Evolutionary conservation across 2,888 invertebrate genomes (phyloP), one percentile per base, ranked within the genome.

Genomic region (Nycteola revayana): DNA sequence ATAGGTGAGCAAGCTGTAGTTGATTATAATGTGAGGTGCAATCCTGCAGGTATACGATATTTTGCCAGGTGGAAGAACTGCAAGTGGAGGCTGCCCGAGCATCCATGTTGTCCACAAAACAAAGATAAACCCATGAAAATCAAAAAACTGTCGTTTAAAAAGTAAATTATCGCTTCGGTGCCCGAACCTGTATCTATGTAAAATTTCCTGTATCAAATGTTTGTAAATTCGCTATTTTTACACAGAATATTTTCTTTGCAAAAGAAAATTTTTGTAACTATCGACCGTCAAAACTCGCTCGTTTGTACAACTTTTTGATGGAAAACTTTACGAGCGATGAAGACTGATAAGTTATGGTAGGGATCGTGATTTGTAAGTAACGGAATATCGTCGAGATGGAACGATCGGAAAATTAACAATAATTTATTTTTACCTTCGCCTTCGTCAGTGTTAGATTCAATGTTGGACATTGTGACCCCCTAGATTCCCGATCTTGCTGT

Each of bases 11-110:
- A 73, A 77, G 77, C 80, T 74, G 86, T 87, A 88, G 87, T 75
- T 84, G 74, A 88, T 85, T 86, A 87, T 88, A 88, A 88, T 86
- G 62, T 86, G 66, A 85, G 86, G 86, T 88, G 80, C 86, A 88
- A 88, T 88, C 87, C 89, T 87, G 88, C 91, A 92, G 92, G 91
- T 94, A 94, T 91, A 92, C 94, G 90, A 93, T 94, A 90, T 94
- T 94, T 92, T 94, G 93, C 91, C 94, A 94, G 91, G 93, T 94
- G 93, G 94, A 94, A 90, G 94, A 94, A 90, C 92, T 93, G 89
- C 93, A 94, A 91, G 91, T 93, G 86, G 93, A 93, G 90, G 93
- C 91, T 84, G 91, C 93, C 83, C 90, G 92, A 89, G 91, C 91
- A 80, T 88, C 90, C 82, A 89, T 92, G 89, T 90, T 91, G 87